Conservation (phyloP, 2,797 vertebrate genomes). For the Simalia tracyae region DNA sequence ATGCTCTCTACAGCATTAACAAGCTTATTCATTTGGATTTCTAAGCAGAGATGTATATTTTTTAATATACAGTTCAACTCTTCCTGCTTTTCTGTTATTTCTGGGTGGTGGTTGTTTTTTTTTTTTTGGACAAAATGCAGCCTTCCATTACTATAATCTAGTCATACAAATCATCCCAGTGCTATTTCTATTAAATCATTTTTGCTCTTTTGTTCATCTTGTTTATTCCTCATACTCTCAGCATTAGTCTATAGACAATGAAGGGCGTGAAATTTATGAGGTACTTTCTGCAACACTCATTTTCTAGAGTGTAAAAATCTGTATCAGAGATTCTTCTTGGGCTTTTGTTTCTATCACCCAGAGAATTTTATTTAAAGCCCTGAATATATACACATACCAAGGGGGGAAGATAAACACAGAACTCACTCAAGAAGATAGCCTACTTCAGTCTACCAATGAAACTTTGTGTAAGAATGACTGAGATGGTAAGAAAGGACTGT, state of each 20-base stretch:
- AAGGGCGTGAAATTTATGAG: not conserved
- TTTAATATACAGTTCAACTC: not conserved
- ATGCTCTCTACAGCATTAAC: too few relatives aligned
- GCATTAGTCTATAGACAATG: not conserved
- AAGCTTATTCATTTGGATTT: too few relatives aligned
- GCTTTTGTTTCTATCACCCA: not conserved
- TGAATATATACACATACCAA: not conserved
- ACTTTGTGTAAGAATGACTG: not conserved
- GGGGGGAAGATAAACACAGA: not conserved
- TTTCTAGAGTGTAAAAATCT: too few relatives aligned
- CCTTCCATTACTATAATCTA: not conserved
- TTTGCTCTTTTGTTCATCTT: not conserved
- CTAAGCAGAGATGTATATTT: not conserved
- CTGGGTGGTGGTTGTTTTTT: not conserved
- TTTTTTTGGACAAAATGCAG: not conserved
- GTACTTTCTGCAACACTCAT: too few relatives aligned
- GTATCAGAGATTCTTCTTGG: too few relatives aligned
- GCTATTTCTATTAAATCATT: not conserved
- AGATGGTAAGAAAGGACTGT: not conserved
- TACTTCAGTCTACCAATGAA: not conserved
- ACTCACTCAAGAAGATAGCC: not conserved
- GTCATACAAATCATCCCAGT: not conserved
- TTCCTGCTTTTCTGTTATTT: not conserved
- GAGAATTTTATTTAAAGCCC: not conserved
- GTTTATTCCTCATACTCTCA: not conserved